Evolutionary conservation across 2,797 vertebrate genomes (phyloP).

Genomic region (Brachymystax lenok): DNA sequence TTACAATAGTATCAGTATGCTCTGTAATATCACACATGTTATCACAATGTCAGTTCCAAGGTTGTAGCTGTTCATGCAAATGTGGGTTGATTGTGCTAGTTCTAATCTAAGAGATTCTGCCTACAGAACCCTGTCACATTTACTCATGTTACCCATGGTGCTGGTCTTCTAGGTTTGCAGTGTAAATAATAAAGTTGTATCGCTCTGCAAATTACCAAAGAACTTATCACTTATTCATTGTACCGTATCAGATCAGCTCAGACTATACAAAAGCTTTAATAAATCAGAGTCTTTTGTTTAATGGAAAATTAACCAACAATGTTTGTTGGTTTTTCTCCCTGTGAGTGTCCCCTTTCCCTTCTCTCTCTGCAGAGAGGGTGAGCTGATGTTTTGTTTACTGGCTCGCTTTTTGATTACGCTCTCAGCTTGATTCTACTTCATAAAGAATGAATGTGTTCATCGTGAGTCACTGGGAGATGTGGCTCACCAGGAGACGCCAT

Average conservation of each 20-base stretch:
- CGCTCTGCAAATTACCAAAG: constrained; percentile 75
- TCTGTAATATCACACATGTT: constrained; percentile 66
- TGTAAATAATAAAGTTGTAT: constrained; percentile 77
- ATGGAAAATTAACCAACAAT: constrained; percentile 72
- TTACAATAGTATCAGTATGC: constrained; percentile 71
- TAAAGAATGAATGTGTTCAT: constrained; percentile 28
- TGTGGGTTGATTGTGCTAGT: constrained; percentile 76
- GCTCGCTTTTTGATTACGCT: constrained; percentile 40
- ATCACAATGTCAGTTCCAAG: constrained; percentile 69
- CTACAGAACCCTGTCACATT: constrained; percentile 71
- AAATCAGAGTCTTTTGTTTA: constrained; percentile 67
- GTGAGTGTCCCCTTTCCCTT: constrained; percentile 20
- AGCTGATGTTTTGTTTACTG: constrained; percentile 43
- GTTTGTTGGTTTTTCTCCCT: constrained; percentile 36
- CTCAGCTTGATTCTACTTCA: constrained; percentile 29
- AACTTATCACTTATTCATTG: constrained; percentile 76
- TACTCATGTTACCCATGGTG: constrained; percentile 63
- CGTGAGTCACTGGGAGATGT: constrained; percentile 32
- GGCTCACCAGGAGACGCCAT: constrained; percentile 26
- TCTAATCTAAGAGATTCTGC: constrained; percentile 73
- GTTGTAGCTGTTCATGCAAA: constrained; percentile 71
- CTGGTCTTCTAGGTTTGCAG: constrained; percentile 47
- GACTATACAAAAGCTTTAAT: constrained; percentile 58
- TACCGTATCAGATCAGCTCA: constrained; percentile 61
- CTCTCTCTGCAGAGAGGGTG: constrained; percentile 19